phyloP scores from a whole-genome alignment of 1,140 invertebrate species.

The Pogonomyrmex californicus region DNA sequence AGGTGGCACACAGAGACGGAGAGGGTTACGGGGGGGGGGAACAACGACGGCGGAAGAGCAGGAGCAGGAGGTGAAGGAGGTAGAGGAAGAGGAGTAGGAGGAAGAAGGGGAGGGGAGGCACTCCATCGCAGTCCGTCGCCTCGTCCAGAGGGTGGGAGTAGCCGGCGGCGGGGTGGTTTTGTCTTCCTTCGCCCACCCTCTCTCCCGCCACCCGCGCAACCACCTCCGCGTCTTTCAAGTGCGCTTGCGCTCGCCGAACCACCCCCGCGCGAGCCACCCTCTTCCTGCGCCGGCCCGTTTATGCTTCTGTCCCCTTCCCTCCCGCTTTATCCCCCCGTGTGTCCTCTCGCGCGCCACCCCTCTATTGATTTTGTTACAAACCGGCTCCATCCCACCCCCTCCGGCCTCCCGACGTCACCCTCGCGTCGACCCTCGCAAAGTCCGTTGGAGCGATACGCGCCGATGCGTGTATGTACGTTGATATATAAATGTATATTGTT shows the following conservation, averaged over 20 bases:
- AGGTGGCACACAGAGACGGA: conserved; percentile 44
- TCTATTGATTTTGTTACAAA: conserved; percentile 88
- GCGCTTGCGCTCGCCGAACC: conserved; percentile 70
- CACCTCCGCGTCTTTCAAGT: conserved; percentile 58
- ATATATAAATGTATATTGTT: conserved; percentile 68
- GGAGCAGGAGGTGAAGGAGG: conserved; percentile 43
- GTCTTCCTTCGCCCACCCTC: conserved; percentile 78
- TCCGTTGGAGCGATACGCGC: conserved; percentile 81
- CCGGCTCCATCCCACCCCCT: conserved; percentile 77
- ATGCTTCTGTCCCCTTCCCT: conserved; percentile 49
- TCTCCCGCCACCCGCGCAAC: conserved; percentile 64
- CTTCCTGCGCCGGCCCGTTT: conserved; percentile 61
- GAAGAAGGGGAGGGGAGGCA: conserved; percentile 74
- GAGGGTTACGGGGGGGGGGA: conserved; percentile 24
- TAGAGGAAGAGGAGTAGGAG: conserved; percentile 62
- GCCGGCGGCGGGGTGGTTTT: conserved; percentile 74
- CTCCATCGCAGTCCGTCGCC: conserved; percentile 86
- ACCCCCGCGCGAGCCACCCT: conserved; percentile 64
- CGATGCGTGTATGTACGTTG: conserved; percentile 78
- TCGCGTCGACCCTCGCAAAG: conserved; percentile 69
- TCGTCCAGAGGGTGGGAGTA: conserved; percentile 79
- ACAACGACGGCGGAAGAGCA: conserved; percentile 55
- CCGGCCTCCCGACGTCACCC: conserved; percentile 70
- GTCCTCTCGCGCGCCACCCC: conserved; percentile 85
- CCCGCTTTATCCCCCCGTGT: conserved; percentile 70